Conservation (phyloP, 2,113 vertebrate genomes). For the Phycodurus eques region DNA sequence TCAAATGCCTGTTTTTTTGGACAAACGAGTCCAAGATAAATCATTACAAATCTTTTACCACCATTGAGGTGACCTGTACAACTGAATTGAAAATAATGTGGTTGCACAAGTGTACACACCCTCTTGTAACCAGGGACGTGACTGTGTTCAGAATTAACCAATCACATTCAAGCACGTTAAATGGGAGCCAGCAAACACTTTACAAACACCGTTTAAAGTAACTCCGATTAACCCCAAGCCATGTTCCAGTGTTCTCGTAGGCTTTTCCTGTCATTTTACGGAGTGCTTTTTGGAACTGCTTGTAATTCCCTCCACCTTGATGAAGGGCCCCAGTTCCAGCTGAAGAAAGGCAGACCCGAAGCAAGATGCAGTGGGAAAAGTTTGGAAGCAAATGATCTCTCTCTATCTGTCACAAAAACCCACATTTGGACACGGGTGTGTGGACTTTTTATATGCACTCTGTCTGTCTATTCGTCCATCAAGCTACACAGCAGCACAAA, state of each 20-base stretch:
- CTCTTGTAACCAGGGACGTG: too few species aligned
- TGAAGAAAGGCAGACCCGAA: not conserved
- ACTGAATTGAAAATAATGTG: not conserved
- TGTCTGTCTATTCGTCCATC: not conserved
- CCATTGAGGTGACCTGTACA: not conserved
- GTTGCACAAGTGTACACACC: not conserved
- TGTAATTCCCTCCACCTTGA: too few species aligned
- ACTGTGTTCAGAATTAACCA: too few species aligned
- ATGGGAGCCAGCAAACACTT: not conserved
- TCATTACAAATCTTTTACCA: not conserved
- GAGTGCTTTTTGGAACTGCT: too few species aligned
- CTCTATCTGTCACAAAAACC: too few species aligned
- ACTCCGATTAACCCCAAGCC: not conserved
- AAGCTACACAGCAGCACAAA: not conserved
- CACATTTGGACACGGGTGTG: too few species aligned
- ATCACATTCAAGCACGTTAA: not conserved
- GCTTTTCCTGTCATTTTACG: not conserved
- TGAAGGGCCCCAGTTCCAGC: too few species aligned
- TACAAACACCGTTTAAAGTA: not conserved
- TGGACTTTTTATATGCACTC: too few species aligned
- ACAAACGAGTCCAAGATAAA: too few species aligned
- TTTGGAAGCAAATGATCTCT: too few species aligned
- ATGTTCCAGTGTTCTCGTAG: not conserved
- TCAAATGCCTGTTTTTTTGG: too few species aligned
- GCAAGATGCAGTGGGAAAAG: not conserved